phyloP scores from a whole-genome alignment of 1,140 invertebrate species.

The Fopius arisanus region DNA sequence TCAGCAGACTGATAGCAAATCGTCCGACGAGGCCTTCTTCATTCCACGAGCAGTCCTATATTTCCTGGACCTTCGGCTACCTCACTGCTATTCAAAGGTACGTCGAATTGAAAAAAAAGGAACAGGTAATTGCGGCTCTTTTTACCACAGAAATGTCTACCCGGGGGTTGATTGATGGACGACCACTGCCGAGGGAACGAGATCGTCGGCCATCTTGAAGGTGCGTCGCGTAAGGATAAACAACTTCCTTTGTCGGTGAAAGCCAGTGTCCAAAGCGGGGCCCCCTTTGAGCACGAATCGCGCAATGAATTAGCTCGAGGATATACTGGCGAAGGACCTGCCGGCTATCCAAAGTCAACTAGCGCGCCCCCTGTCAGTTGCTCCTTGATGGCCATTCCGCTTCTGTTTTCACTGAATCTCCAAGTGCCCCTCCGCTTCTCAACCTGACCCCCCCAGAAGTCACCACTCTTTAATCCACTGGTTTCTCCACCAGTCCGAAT shows the following conservation, averaged over 20 bases:
- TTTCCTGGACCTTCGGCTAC: not conserved
- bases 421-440: not conserved
- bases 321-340: conserved; percentile 12
- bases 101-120: not conserved
- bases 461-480: not conserved
- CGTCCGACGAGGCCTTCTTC: not conserved
- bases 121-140: conserved; percentile 39
- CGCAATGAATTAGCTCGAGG: conserved; percentile 42
- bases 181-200: conserved; percentile 18
- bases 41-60: not conserved
- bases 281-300: conserved; percentile 26
- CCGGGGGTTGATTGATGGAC: conserved; percentile 40
- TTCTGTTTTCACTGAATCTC: not conserved
- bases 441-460: not conserved
- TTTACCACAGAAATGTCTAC: conserved; percentile 35
- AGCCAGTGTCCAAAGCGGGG: conserved; percentile 36
- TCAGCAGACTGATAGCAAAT: not conserved
- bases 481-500: not conserved
- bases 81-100: not conserved
- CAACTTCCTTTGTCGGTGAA: conserved; percentile 44
- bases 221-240: conserved; percentile 44
- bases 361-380: not conserved
- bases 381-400: not conserved
- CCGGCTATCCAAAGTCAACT: conserved; percentile 5
- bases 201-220: conserved; percentile 35